Base-by-base conservation (phyloP, 2,888 invertebrate genomes). In the Paralinhomoeus sp. region DNA sequence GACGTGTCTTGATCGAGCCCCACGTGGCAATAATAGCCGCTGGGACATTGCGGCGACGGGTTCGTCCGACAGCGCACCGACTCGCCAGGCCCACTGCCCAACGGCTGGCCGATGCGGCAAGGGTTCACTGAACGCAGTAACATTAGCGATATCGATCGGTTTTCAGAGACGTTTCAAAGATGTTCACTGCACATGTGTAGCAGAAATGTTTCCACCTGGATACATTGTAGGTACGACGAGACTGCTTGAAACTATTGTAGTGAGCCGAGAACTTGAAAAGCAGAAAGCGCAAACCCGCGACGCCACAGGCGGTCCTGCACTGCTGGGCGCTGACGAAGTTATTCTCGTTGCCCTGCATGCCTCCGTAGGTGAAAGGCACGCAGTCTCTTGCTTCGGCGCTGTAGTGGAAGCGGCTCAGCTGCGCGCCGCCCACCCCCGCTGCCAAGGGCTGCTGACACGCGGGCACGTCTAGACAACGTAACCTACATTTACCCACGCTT, bases 11-110 rank as follows among this genome's bases (percentile, higher is more conserved):
- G 40, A 18, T 18, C 43, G 31, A 51, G 51, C 27, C 60, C 60
- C 37, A 60, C 49, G 45, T 60, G 60, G 43, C 60, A 60, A 57
- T 57, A 60, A 43, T 58, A 52, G 38, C 51, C 51, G 20, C 49
- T 42, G 2, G 59, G 59, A 34, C 59, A 59, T 12, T 9, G 27
- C 5, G 27, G 27, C 7, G 27, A 27, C 12, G 27, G 27, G 27
- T 27, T 27, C 7, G 27, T 9, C 7, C 27, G 5, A 12, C 27
- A 27, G 7, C 27, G 5, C 5, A 27, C 27, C 5, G 12, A 12
- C 7, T 5, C 27, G 12, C 27, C 27, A 5, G 5, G 27, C 27
- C 7, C 7, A 5, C 27, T 12, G 7, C 44, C 31, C 12, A 24
- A 33, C 13, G 47, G 47, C 9, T 37, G n/a, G 2, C 47, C 47